Evolutionary conservation across 1,140 invertebrate species (phyloP).

Genomic region (Cotesia vestalis): DNA sequence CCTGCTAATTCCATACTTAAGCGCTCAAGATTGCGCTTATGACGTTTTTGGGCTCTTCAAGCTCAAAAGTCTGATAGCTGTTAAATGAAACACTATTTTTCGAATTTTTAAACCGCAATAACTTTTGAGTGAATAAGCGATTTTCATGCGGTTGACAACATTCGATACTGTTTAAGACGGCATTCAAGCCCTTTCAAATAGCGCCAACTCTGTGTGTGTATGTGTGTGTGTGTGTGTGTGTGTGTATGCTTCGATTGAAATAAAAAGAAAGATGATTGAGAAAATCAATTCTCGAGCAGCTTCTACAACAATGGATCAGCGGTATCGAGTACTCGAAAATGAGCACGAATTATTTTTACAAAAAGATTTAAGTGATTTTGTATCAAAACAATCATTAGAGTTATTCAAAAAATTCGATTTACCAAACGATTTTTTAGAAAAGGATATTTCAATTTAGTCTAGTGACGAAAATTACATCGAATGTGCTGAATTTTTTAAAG

Average conservation of each 20-base stretch:
- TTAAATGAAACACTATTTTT: too few species aligned
- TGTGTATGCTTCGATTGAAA: background rate
- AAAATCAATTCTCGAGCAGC: background rate
- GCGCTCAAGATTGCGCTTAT: too few species aligned
- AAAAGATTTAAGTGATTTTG: background rate
- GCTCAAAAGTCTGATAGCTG: too few species aligned
- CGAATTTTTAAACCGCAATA: too few species aligned
- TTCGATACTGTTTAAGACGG: too few species aligned
- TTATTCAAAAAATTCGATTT: slow-evolving; percentile 7
- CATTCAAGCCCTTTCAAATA: too few species aligned
- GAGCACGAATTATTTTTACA: background rate
- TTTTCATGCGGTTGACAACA: too few species aligned
- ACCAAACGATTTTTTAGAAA: slow-evolving; percentile 2
- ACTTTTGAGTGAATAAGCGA: too few species aligned
- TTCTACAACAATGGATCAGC: background rate
- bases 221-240: too few species aligned
- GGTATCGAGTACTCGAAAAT: background rate
- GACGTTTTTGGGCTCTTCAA: too few species aligned
- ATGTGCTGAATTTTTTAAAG: slow-evolving; percentile 12
- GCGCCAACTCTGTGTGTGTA: too few species aligned
- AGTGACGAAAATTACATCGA: background rate
- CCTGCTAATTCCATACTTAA: too few species aligned
- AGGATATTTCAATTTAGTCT: slow-evolving; percentile 6
- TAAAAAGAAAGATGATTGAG: background rate
- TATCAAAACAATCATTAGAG: background rate